phyloP scores from a whole-genome alignment of 2,113 vertebrate genomes.

The Ptyas mucosa region DNA sequence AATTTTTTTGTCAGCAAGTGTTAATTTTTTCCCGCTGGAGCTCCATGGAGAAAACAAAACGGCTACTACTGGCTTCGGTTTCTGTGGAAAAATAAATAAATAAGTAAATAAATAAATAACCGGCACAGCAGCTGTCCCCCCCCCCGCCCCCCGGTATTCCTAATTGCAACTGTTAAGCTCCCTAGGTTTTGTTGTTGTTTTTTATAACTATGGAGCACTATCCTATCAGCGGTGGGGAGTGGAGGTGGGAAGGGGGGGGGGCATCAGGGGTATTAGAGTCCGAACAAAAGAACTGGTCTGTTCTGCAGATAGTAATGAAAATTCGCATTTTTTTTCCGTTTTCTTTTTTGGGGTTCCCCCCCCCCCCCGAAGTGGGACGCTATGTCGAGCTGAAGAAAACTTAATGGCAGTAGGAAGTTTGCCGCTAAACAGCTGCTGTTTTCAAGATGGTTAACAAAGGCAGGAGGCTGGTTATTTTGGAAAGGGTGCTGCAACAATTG shows the following conservation, averaged over 20 bases:
- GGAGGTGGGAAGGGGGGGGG: neutral
- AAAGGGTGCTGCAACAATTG: neutral
- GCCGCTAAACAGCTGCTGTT: neutral
- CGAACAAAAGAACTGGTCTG: neutral
- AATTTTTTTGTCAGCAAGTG: neutral
- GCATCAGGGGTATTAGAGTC: neutral
- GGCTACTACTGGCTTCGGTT: neutral
- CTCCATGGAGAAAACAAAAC: neutral
- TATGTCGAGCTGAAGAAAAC: neutral
- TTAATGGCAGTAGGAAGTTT: neutral
- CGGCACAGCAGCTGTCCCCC: neutral
- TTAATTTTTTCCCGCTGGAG: neutral
- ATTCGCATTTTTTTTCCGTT: neutral
- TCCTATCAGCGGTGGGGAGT: neutral
- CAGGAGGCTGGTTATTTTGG: neutral
- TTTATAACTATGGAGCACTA: neutral
- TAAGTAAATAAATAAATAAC: neutral
- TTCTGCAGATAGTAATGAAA: neutral
- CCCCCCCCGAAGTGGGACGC: slow-evolving; percentile 11
- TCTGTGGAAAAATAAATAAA: neutral
- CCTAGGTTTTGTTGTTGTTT: neutral
- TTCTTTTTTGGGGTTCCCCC: neutral
- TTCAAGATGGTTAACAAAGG: neutral
- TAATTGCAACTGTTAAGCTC: neutral
- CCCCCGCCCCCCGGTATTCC: neutral